Percentiles rank a stretch among this genome's conserved stretches.
Conservation (phyloP, 2,797 vertebrate species). For the Acanthopagrus latus region DNA sequence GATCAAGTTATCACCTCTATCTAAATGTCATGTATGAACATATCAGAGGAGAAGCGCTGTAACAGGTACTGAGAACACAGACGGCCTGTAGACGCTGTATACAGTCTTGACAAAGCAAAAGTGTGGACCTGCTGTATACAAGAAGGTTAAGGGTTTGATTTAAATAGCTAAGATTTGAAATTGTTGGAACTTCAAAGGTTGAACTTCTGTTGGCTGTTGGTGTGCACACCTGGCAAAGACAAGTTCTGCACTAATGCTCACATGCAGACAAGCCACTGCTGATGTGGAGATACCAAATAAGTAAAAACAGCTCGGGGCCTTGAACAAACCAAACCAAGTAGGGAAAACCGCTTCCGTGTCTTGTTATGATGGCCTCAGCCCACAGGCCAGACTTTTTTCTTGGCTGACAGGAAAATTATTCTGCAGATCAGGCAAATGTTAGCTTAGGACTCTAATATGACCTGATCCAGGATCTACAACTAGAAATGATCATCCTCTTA, state of each 20-base stretch:
- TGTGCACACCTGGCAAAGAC: slow-evolving; percentile 10
- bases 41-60: neutral
- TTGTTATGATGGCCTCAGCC: slow-evolving; percentile 44
- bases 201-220: neutral
- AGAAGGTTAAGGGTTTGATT: neutral
- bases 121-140: neutral
- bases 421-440: slow-evolving; percentile 22
- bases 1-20: slow-evolving; percentile 18
- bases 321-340: slow-evolving; percentile 59
- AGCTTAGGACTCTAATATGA: neutral
- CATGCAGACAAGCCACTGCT: slow-evolving; percentile 54
- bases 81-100: neutral
- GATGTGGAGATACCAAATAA: slow-evolving; percentile 62
- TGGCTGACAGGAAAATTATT: slow-evolving; percentile 29
- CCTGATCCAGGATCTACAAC: slow-evolving; percentile 14
- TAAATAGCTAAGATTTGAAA: neutral
- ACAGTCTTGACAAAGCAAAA: slow-evolving; percentile 1
- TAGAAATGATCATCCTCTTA: neutral
- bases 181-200: neutral
- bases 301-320: slow-evolving; percentile 57
- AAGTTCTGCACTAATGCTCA: slow-evolving; percentile 35
- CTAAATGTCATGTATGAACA: slow-evolving; percentile 3
- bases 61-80: neutral
- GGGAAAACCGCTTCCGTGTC: slow-evolving; percentile 63
- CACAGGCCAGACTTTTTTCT: slow-evolving; percentile 43